Conservation (phyloP, 2,113 vertebrate species). For the Ia io region DNA sequence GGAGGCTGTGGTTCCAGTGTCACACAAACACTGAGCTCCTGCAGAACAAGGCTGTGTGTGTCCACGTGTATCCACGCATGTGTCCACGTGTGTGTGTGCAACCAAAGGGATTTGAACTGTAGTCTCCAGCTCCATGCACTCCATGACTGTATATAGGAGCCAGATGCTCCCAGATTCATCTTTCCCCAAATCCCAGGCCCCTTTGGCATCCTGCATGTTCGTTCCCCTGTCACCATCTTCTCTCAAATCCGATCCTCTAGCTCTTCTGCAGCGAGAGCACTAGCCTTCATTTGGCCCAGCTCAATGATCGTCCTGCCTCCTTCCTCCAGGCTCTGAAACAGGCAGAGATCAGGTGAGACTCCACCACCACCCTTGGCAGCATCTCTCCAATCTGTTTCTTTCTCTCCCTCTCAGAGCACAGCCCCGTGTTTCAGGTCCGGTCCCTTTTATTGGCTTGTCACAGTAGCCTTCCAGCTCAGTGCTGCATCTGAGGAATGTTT, state of each 20-base stretch:
- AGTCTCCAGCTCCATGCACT: background rate
- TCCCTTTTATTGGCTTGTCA: background rate
- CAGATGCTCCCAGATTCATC: background rate
- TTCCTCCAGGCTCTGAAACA: background rate
- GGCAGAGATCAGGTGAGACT: background rate
- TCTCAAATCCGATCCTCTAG: background rate
- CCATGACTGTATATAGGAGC: background rate
- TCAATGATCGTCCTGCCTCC: background rate
- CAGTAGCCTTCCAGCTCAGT: background rate
- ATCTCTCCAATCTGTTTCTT: background rate
- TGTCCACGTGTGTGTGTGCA: background rate
- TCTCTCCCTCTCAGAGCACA: background rate
- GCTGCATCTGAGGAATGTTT: background rate
- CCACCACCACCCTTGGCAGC: no score
- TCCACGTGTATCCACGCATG: background rate
- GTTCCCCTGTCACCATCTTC: background rate
- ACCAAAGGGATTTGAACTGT: background rate
- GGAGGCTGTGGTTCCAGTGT: background rate
- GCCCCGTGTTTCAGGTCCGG: background rate
- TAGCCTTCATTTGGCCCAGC: background rate
- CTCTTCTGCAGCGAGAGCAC: background rate
- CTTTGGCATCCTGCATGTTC: background rate
- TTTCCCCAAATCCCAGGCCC: background rate
- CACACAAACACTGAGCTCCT: background rate
- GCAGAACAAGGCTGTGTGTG: background rate